Percentiles rank a stretch among this genome's conserved stretches.
phyloP scores from a whole-genome alignment of 2,888 invertebrate genomes.

The Sympetrum striolatum region DNA sequence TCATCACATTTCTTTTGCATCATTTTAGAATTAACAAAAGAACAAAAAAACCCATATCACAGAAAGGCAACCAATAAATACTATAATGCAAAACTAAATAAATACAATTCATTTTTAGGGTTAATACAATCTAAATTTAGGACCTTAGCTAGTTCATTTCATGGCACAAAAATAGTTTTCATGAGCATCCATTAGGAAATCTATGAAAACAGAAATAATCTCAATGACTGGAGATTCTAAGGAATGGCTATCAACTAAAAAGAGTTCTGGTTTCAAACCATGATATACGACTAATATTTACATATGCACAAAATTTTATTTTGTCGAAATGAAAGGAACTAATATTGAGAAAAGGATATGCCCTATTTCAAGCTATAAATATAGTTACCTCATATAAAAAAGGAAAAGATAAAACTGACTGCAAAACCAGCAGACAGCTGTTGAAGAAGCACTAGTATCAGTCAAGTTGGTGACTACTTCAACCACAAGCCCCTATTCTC shows the following conservation, averaged over 20 bases:
- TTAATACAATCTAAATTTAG: background rate
- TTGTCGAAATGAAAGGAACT: background rate
- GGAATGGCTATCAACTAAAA: background rate
- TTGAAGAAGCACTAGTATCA: background rate
- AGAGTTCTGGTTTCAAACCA: background rate
- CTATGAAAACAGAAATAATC: background rate
- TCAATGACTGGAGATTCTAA: background rate
- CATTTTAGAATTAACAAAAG: no score
- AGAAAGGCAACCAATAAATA: background rate
- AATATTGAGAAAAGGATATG: background rate
- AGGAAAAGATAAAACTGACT: background rate
- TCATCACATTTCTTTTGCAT: background rate
- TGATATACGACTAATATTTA: background rate
- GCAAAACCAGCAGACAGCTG: background rate
- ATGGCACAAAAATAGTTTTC: background rate
- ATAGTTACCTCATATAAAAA: background rate
- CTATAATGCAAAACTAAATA: background rate
- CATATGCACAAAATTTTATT: background rate
- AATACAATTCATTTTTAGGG: background rate
- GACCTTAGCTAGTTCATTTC: background rate
- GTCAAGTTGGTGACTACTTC: background rate
- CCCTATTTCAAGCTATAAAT: background rate
- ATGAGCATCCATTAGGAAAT: background rate
- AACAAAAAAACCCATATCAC: background rate
- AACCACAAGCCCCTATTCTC: conserved; percentile 8